phyloP scores from a whole-genome alignment of 2,113 vertebrate species.

The Sinocyclocheilus anshuiensis region DNA sequence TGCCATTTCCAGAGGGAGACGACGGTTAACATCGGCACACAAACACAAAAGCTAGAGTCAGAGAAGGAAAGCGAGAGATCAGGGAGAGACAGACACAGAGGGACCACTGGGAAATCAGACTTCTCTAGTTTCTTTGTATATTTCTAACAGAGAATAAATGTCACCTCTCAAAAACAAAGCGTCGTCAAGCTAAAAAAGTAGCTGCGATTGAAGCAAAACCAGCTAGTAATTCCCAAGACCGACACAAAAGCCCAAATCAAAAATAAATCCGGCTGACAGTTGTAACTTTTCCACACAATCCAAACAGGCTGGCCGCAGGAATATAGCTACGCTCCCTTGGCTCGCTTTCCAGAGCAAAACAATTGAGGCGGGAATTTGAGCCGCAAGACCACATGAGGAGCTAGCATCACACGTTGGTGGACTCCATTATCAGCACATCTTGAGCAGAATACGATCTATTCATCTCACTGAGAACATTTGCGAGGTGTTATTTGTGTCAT shows the following conservation, averaged over 20 bases:
- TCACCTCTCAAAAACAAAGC: constrained; percentile 28
- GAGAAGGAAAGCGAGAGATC: constrained; percentile 4
- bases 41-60: constrained; percentile 17
- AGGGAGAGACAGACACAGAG: constrained; percentile 1
- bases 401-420: background rate
- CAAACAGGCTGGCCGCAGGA: constrained; percentile 33
- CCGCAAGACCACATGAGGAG: constrained; percentile 22
- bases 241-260: constrained; percentile 52
- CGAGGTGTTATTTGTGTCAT: background rate
- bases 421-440: background rate
- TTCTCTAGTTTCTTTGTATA: constrained; percentile 30
- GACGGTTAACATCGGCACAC: background rate
- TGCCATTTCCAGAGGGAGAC: constrained; percentile 51
- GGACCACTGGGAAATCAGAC: constrained; percentile 36
- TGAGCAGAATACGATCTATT: background rate
- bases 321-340: constrained; percentile 39
- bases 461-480: background rate
- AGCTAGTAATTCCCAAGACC: constrained; percentile 45
- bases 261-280: constrained; percentile 57
- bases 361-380: constrained; percentile 36
- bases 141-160: constrained; percentile 37
- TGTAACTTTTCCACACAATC: constrained; percentile 52
- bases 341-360: constrained; percentile 46
- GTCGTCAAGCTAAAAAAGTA: background rate
- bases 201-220: constrained; percentile 33